Evolutionary conservation across 1,140 invertebrate genomes (phyloP).

Genomic region (Dufourea novaeangliae): DNA sequence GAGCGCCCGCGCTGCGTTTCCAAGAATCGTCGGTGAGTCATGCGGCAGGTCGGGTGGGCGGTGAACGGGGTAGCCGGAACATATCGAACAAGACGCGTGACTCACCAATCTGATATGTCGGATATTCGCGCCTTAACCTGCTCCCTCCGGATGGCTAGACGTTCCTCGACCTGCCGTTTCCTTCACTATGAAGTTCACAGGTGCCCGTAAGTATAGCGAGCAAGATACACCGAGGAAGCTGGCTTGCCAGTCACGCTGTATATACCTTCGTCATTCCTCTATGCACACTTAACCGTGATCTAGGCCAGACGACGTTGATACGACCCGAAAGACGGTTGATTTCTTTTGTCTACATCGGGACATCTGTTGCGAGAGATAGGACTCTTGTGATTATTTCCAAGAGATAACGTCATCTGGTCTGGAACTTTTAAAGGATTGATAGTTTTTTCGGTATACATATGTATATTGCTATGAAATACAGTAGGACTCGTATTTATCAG

Average conservation of each 20-base stretch:
- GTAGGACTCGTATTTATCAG: no score
- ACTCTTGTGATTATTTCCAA: not conserved
- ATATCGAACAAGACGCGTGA: conserved; percentile 66
- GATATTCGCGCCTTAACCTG: conserved; percentile 64
- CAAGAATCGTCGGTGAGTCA: conserved; percentile 65
- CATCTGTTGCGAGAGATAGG: not conserved
- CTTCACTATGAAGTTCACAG: conserved; percentile 29
- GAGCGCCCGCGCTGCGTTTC: conserved; percentile 46
- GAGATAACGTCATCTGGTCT: not conserved
- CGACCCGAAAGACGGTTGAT: not conserved
- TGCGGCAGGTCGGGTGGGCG: conserved; percentile 56
- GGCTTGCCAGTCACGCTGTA: not conserved
- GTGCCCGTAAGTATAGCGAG: conserved; percentile 25
- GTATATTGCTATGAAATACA: no score
- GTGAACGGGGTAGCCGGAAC: conserved; percentile 68
- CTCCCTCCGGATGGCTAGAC: conserved; percentile 49
- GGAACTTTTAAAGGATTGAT: no score
- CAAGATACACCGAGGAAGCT: conserved; percentile 10
- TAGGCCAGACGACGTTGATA: not conserved
- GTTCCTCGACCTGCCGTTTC: conserved; percentile 48
- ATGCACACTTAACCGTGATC: conserved; percentile 3
- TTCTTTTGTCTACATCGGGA: not conserved
- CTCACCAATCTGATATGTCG: conserved; percentile 68
- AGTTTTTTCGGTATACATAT: no score
- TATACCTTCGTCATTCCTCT: not conserved